Evolutionary conservation across 2,888 invertebrate species (phyloP).

Genomic region (Stomorhina lunata): DNA sequence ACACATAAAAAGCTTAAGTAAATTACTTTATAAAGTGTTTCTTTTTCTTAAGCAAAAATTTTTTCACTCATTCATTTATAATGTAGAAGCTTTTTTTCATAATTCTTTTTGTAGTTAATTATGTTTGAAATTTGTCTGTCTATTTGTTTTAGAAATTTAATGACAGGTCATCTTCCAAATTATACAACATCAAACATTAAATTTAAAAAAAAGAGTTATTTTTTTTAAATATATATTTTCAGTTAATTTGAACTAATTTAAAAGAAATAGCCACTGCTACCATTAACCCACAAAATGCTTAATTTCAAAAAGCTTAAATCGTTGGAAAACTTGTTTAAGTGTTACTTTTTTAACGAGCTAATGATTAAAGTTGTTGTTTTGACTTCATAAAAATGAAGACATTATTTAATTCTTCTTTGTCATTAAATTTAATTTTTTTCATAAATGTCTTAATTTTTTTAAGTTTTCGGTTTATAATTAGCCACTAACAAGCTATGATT

Average conservation of each 20-base stretch:
- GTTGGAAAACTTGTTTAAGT: conserved; percentile 22
- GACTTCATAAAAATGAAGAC: neutral
- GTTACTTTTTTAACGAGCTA: conserved; percentile 19
- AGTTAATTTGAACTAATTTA: neutral
- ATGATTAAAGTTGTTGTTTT: neutral
- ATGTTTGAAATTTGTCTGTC: conserved; percentile 49
- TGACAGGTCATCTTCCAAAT: conserved; percentile 48
- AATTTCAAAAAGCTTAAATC: neutral
- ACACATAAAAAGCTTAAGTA: conserved; percentile 35
- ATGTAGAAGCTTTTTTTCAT: neutral
- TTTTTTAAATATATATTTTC: conserved; percentile 20
- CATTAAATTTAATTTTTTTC: conserved; percentile 9
- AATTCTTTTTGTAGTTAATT: conserved; percentile 38
- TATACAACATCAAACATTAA: neutral
- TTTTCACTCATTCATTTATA: neutral
- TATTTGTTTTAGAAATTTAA: conserved; percentile 46
- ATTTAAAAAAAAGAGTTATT: neutral
- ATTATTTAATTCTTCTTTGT: neutral
- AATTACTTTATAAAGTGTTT: conserved; percentile 43
- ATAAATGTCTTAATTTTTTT: conserved; percentile 20
- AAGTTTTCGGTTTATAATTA: neutral
- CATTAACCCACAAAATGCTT: conserved; percentile 21
- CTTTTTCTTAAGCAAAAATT: no score
- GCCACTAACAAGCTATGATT: conserved; percentile 11
- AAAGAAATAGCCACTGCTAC: neutral